A percentile compares a stretch with the other conserved stretches of the same genome.
Conservation (phyloP, 1,140 invertebrate genomes). For the Tetranychus cinnabarinus region DNA sequence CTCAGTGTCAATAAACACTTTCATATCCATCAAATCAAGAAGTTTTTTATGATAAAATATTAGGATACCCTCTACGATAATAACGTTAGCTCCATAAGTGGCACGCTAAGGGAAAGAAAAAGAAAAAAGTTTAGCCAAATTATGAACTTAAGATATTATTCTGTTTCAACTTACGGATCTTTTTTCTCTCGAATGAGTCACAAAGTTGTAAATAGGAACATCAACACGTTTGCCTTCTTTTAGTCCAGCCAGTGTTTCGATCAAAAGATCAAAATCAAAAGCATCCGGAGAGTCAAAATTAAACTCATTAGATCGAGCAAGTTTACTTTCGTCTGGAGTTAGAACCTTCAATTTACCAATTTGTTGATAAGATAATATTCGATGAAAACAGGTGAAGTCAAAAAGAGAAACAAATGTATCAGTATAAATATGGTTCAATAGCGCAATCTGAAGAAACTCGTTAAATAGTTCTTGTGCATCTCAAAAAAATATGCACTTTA, state of each 20-base stretch:
- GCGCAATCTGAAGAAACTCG: no score
- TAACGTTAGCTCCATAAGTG: slow-evolving; percentile 98
- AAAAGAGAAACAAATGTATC: no score
- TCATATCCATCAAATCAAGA: slow-evolving; percentile 69
- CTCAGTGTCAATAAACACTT: slow-evolving; percentile 94
- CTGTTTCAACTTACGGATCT: slow-evolving; percentile 36
- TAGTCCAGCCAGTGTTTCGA: slow-evolving; percentile 56
- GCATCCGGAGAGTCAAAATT: slow-evolving; percentile 99
- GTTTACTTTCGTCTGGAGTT: slow-evolving; percentile 70
- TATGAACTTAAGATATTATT: background rate
- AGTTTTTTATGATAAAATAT: slow-evolving; percentile 76
- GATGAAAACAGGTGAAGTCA: no score
- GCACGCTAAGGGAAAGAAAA: slow-evolving; percentile 45
- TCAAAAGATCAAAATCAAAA: slow-evolving; percentile 85
- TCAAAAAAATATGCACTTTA: no score
- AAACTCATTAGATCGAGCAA: slow-evolving; percentile 68
- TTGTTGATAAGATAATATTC: no score
- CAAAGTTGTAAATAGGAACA: slow-evolving; percentile 91
- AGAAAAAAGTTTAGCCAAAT: slow-evolving; percentile 1
- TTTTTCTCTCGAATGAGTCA: slow-evolving; percentile 71
- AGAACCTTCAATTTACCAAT: slow-evolving; percentile 36
- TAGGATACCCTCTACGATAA: slow-evolving; percentile 97
- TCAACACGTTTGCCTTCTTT: slow-evolving; percentile 91
- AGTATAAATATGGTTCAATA: no score
- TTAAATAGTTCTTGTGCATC: no score